A percentile compares a stretch with the other conserved stretches of the same genome.
Evolutionary conservation across 2,113 vertebrate genomes (phyloP).

Genomic region (Nerophis ophidion): DNA sequence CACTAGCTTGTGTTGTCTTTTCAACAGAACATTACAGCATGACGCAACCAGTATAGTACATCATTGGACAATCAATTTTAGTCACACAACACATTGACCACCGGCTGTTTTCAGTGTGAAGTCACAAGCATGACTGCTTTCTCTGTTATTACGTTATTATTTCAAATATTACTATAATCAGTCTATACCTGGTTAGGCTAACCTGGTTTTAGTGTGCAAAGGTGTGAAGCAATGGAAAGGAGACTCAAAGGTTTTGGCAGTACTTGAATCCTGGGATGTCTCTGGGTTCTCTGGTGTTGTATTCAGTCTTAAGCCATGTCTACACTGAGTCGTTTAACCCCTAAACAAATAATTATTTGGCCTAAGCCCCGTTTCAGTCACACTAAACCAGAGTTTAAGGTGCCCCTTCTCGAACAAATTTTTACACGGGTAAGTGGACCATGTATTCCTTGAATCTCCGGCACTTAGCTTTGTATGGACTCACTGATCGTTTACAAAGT

Average conservation of each 20-base stretch:
- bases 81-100: constrained; percentile 3
- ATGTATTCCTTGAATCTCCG: too few species aligned
- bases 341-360: too few species aligned
- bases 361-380: too few species aligned
- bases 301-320: constrained; percentile 13
- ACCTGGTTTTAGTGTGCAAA: constrained; percentile 20
- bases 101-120: constrained; percentile 22
- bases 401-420: too few species aligned
- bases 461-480: too few species aligned
- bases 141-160: constrained; percentile 5
- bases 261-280: constrained; percentile 29
- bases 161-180: constrained; percentile 43
- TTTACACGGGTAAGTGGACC: too few species aligned
- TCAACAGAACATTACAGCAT: constrained; percentile 5
- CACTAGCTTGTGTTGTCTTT: constrained; percentile 3
- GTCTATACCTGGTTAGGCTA: constrained; percentile 19
- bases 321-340: too few species aligned
- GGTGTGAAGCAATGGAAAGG: constrained; percentile 28
- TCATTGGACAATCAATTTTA: not conserved
- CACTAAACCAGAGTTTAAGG: too few species aligned
- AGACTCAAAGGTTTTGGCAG: constrained; percentile 31
- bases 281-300: constrained; percentile 18
- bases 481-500: too few species aligned
- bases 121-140: constrained; percentile 30
- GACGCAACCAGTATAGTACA: not conserved